Evolutionary conservation across 2,113 vertebrate genomes (phyloP), one percentile per base, ranked within the genome.

Genomic region (Hydrolagus affinis): DNA sequence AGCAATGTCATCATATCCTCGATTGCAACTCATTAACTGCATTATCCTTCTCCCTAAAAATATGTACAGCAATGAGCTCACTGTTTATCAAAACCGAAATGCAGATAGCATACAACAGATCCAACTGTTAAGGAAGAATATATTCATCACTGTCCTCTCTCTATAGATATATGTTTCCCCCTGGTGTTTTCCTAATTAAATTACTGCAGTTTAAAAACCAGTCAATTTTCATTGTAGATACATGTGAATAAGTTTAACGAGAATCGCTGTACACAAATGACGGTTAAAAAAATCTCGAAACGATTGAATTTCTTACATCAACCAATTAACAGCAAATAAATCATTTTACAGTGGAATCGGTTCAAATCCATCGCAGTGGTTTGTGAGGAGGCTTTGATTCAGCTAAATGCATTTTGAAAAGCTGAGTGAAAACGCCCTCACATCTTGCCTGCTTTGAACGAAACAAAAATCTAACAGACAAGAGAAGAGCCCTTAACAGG

Each of bases 381-480:
- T 14, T 44, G 1, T 44, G 44, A 44, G 62, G 60, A 83, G 78
- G 62, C 30, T 83, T 68, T 59, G 32, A 83, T 66, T 68, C 78
- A 10, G 17, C 78, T 56, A 14, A 83, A 6, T 44, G 15, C 62
- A 83, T 21, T 28, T 83, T 83, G 30, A 83, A 68, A 68, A 19
- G 32, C n/a, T 66, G 30, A 66, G 66, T 83, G 25, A 21, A 11
- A 77, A 76, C 28, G 25, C 28, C 66, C 25, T 66, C 60, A 83
- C 59, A 83, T 83, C 32, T 62, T 32, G 62, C 77, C 30, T 83
- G 78, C 62, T 83, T 83, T 30, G 25, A 66, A 68, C 32, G 44
- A 44, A 6, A 44, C 44, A 44, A 83, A 66, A 74, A 83, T 68
- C 64, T 68, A 17, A 83, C 60, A 83, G 78, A 28, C 7, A 6